phyloP scores from a whole-genome alignment of 2,888 invertebrate genomes.

The Corbicula japonica region DNA sequence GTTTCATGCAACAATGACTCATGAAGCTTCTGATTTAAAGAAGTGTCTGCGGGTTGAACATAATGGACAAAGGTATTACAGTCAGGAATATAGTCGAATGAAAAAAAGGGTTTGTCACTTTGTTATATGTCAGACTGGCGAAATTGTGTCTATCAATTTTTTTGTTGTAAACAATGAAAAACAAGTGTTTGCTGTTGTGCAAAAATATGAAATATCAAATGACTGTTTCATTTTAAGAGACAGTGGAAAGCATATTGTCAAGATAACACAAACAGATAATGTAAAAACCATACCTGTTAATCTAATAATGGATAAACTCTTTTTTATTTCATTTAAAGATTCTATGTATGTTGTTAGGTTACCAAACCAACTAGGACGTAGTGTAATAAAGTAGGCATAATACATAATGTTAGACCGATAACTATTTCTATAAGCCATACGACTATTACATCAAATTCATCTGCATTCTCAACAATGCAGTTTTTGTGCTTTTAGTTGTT shows the following conservation, averaged over 20 bases:
- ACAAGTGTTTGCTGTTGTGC: conserved; percentile 4
- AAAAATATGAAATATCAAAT: too few species aligned
- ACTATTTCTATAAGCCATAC: background rate
- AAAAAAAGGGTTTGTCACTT: conserved; percentile 4
- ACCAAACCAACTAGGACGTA: conserved; percentile 4
- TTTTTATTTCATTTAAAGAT: conserved; percentile 2
- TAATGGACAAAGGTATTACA: conserved; percentile 2
- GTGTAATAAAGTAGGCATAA: conserved; percentile 4
- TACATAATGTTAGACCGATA: background rate
- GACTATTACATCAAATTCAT: conserved; percentile 1
- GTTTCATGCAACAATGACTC: conserved; percentile 2
- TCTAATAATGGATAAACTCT: conserved; percentile 4
- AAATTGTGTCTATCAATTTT: conserved; percentile 4
- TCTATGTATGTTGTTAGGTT: conserved; percentile 2
- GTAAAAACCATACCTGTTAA: conserved; percentile 4
- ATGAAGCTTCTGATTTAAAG: conserved; percentile 4
- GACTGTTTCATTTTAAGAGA: conserved; percentile 4
- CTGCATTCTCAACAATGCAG: conserved; percentile 4
- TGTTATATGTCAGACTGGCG: conserved; percentile 1
- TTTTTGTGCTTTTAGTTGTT: background rate
- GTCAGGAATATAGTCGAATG: conserved; percentile 2
- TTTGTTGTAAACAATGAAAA: conserved; percentile 2
- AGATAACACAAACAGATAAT: conserved; percentile 2
- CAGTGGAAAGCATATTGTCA: conserved; percentile 4
- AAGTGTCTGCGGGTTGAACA: conserved; percentile 4